Conservation (phyloP, 1,140 invertebrate species). For the Lutraria rhynchaena region DNA sequence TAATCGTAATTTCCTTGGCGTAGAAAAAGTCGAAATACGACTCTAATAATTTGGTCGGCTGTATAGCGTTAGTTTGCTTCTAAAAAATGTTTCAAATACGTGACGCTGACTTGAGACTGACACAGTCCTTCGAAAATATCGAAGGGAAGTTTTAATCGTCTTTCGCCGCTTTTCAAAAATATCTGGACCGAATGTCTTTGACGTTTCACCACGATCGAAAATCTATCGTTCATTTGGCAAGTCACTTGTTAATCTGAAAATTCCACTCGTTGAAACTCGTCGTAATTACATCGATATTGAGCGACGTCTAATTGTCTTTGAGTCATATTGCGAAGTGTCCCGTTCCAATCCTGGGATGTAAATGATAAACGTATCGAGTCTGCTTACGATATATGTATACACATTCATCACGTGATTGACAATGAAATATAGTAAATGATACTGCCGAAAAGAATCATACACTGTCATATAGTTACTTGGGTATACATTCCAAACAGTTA, state of each 20-base stretch:
- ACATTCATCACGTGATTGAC: neutral
- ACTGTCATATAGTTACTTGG: too few relatives aligned
- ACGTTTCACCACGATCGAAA: too few relatives aligned
- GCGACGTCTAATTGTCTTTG: too few relatives aligned
- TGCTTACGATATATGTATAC: too few relatives aligned
- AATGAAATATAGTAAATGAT: neutral
- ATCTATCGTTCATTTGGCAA: too few relatives aligned
- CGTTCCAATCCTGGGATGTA: neutral
- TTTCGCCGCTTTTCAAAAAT: too few relatives aligned
- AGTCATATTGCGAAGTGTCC: too few relatives aligned
- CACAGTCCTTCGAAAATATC: conserved; percentile 25
- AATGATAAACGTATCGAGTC: too few relatives aligned
- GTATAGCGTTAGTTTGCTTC: neutral
- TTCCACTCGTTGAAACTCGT: conserved; percentile 26
- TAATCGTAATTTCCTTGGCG: conserved; percentile 13
- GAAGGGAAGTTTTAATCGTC: too few relatives aligned
- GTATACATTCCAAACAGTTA: too few relatives aligned
- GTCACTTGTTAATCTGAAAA: conserved; percentile 8
- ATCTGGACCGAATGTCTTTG: too few relatives aligned
- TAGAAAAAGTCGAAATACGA: conserved; percentile 28
- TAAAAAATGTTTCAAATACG: conserved; percentile 31
- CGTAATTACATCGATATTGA: conserved; percentile 9
- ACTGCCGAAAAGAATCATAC: neutral
- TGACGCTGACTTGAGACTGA: conserved; percentile 13
- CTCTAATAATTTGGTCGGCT: neutral